Base-by-base conservation (phyloP, 1,140 invertebrate genomes). In the Adelges cooleyi region DNA sequence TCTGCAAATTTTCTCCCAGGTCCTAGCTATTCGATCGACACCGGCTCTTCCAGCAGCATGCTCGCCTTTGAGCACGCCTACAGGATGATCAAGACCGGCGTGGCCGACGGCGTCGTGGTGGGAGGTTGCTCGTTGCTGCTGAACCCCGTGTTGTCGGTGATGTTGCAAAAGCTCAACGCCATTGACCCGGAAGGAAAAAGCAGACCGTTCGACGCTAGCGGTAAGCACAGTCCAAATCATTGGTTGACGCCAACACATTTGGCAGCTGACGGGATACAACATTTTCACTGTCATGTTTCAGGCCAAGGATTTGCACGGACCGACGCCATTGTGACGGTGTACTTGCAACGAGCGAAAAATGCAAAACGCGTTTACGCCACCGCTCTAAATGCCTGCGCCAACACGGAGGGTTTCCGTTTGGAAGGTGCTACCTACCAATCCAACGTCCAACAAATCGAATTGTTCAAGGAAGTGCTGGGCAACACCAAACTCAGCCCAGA, bases 11-110 rank as follows among this genome's bases (percentile, higher is more conserved):
- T n/a, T n/a, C 50, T 29, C 13, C 0, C 27, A 80, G 83, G 84
- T 53, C 91, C 91, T 0, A 92, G 90, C 53, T 88, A 86, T 73
- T 77, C 86, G 4, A 78, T 93, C 1, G 93, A 97, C 72, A 88
- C 90, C 10, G 90, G 91, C 9, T 95, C 92, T 75, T 92, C 89
- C 38, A 93, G 91, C 25, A 91, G 90, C 65, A 77, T 92, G 59
- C 82, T 86, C 62, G 92, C 91, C 0, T 70, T 97, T 10, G 85
- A 92, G 70, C 82, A 90, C 69, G 93, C 90, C 1, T 86, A 89
- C 68, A 78, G 79, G 62, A 82, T 85, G 2, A 85, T 97, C 1
- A 78, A 80, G 29, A 79, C 80, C 40, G 90, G 89, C 0, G 77
- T 84, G 51, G 92, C 89, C 72, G 92, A 96, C 62, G 81, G 83